Conservation (phyloP, 1,140 invertebrate genomes). For the Belonocnema kinseyi region DNA sequence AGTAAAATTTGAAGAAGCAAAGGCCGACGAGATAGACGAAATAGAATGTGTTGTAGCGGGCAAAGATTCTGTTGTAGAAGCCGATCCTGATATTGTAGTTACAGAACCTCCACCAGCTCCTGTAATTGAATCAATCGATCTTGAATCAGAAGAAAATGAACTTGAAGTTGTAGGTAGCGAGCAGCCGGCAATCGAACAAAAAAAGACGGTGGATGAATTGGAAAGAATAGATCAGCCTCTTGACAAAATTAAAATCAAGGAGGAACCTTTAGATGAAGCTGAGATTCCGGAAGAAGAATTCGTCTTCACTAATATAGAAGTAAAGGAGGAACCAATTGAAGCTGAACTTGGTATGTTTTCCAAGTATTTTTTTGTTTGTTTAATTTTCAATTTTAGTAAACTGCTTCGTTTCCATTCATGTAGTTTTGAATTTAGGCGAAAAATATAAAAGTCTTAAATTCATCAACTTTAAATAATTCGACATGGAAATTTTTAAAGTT, state of each 20-base stretch:
- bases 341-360: constrained; percentile 69
- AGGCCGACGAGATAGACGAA: constrained; percentile 62
- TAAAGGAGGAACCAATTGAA: constrained; percentile 78
- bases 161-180: constrained; percentile 57
- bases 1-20: constrained; percentile 45
- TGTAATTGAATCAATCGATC: constrained; percentile 32
- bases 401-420: no score
- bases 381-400: constrained; percentile 13
- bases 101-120: constrained; percentile 45
- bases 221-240: constrained; percentile 47
- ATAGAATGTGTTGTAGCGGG: constrained; percentile 53
- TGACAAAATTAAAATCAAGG: constrained; percentile 79
- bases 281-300: constrained; percentile 30
- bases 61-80: constrained; percentile 58
- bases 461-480: neutral
- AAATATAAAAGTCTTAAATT: neutral
- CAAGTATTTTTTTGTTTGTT: constrained; percentile 11
- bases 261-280: constrained; percentile 59
- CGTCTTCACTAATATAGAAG: constrained; percentile 52
- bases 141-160: constrained; percentile 70
- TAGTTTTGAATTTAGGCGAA: no score
- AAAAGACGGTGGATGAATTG: constrained; percentile 49
- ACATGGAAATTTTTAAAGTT: neutral
- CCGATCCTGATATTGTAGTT: constrained; percentile 60
- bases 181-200: constrained; percentile 44